Percentiles rank a stretch among this genome's conserved stretches.
Conservation (phyloP, 2,797 vertebrate species). For the Lycodopsis pacificus region DNA sequence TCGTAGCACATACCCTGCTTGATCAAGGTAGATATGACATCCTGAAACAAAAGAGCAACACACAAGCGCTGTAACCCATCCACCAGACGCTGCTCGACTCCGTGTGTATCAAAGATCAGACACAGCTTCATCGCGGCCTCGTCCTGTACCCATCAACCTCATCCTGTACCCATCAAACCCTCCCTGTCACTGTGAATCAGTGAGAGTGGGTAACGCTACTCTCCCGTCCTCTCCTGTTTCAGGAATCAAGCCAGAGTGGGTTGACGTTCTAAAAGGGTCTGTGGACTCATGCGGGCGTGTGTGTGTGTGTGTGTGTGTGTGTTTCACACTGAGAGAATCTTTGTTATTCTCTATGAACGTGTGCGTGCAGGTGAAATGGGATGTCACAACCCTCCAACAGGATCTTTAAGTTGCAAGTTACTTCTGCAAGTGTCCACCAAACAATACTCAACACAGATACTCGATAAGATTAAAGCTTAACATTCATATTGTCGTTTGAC, state of each 20-base stretch:
- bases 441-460: not conserved
- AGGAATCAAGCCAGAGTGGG: conserved; percentile 42
- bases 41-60: conserved; percentile 58
- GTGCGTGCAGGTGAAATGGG: conserved; percentile 5
- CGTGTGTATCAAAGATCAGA: conserved; percentile 63
- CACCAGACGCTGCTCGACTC: conserved; percentile 42
- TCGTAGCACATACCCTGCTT: conserved; percentile 15
- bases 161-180: conserved; percentile 52
- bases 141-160: conserved; percentile 52
- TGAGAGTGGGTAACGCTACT: conserved; percentile 36
- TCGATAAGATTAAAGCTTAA: not conserved
- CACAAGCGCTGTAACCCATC: conserved; percentile 56
- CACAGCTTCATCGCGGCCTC: conserved; percentile 45
- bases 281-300: conserved; percentile 28
- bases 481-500: not conserved
- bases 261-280: conserved; percentile 44
- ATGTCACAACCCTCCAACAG: conserved; percentile 1
- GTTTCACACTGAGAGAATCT: conserved; percentile 34
- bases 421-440: not conserved
- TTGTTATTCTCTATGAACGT: conserved; percentile 23
- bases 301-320: not conserved
- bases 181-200: conserved; percentile 51
- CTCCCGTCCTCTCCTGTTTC: conserved; percentile 58
- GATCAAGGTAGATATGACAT: conserved; percentile 40
- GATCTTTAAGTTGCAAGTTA: not conserved